A percentile compares a stretch with the other conserved stretches of the same genome.
These are phyloP conservation scores for Campoletis sonorensis DNA, from an alignment of 1,140 invertebrate species.

Conservation along the genomic window DNA sequence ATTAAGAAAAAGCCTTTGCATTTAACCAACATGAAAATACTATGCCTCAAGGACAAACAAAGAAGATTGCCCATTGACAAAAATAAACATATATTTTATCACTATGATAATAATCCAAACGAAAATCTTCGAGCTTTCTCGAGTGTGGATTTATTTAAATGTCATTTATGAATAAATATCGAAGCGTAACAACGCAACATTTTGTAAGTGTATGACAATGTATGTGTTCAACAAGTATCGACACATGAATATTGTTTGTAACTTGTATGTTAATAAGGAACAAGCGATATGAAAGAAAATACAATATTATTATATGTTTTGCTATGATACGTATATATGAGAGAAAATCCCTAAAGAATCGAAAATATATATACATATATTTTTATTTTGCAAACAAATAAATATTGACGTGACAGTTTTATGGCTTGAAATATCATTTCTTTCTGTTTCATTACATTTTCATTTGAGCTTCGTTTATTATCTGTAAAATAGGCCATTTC, in stretches of 20 bases:
- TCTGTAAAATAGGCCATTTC: neutral
- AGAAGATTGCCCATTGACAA: constrained; percentile 35
- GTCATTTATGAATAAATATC: constrained; percentile 40
- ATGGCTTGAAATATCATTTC: constrained; percentile 42
- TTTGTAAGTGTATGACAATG: constrained; percentile 42
- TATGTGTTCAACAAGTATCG: constrained; percentile 45
- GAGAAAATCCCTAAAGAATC: neutral
- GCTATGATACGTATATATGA: constrained; percentile 45
- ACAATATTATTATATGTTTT: constrained; percentile 43
- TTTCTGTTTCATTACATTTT: constrained; percentile 40
- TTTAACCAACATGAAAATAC: constrained; percentile 56
- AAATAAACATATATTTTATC: constrained; percentile 34
- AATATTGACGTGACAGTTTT: constrained; percentile 57
- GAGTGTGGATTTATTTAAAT: constrained; percentile 23
- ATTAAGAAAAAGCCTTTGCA: constrained; percentile 64
- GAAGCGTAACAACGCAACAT: neutral
- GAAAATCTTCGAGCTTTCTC: constrained; percentile 31
- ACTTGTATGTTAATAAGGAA: constrained; percentile 51
- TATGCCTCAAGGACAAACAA: constrained; percentile 13
- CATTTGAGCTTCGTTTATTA: no score
- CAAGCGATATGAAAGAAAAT: constrained; percentile 42
- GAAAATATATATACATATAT: constrained; percentile 45
- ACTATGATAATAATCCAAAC: constrained; percentile 29
- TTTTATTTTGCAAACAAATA: constrained; percentile 64
- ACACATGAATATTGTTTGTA: constrained; percentile 59